Evolutionary conservation across 2,113 vertebrate species (phyloP), one percentile per base, ranked within the genome.

Genomic region (Seriola dumerili): DNA sequence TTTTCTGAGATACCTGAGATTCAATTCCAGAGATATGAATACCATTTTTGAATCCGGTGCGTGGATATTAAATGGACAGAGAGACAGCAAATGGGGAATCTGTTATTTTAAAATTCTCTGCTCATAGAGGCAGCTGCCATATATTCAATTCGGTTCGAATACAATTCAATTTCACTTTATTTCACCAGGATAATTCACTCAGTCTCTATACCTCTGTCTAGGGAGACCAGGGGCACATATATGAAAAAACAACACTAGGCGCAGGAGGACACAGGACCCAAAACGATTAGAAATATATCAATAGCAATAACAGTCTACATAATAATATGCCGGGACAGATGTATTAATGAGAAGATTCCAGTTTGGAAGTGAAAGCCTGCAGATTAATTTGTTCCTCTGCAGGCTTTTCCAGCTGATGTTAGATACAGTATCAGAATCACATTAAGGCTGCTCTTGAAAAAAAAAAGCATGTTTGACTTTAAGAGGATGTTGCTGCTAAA

Each of bases 21-120:
- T 91, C 83, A 95, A 92, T 94, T 94, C 88, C 55, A 12, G 73
- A 93, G 91, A 93, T 92, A 95, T 90, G 85, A 92, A 94, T 89
- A 74, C 84, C 57, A 93, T 93, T 94, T 91, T 85, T 42, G 23
- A 84, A 85, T 68, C 81, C 19, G 44, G 64, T 71, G 69, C 78
- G 72, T 13, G 46, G 62, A 94, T 92, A 93, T 91, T 83, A 92
- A 91, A 91, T 84, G 85, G 82, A 81, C 67, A 65, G 80, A 71
- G 50, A 57, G 72, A 42, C 57, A 78, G 84, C 65, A 86, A 88
- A 85, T 81, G 58, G 86, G 78, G 61, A 82, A 82, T 85, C 65
- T 66, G 73, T 78, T 89, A 78, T 86, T 86, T 89, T 81, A 71
- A 85, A 85, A 86, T 58, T 34, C 72, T 63, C 59, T 25, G 19